Evolutionary conservation across 2,888 invertebrate species (phyloP), one percentile per base, ranked within the genome.

Genomic region (Agrotis ipsilon): DNA sequence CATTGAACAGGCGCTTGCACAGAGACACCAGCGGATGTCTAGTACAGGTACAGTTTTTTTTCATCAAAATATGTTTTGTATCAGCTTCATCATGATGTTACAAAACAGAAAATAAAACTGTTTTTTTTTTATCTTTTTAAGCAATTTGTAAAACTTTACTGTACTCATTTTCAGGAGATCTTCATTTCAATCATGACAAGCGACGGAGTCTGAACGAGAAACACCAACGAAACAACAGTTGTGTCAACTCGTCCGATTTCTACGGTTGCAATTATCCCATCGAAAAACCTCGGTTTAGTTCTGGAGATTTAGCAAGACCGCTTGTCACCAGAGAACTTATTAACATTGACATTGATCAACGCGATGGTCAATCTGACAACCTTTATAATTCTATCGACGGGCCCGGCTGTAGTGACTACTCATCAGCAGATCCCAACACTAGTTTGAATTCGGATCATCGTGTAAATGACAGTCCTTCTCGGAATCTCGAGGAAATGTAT

Each of bases 401-500:
- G 4, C 91, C 93, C 13, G 91, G 88, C 2, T 91, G 90, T 71
- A 92, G 91, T 63, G 92, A 93, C 67, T 93, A 94, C 64, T 91
- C 92, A 0, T 92, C 92, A 5, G 90, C 93, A 1, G 94, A 94
- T 6, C 89, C 92, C 9, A 92, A 92, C 78, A 88, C 86, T 46
- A 93, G 88, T 87, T 84, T 88, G 59, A 90, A 87, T 69, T 91
- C 90, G 62, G 96, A 93, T 83, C 93, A 91, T 88, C 94, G 94
- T 88, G 92, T 90, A 85, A 95, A 90, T 70, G 97, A 95, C 58
- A 97, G 97, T 87, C 97, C 97, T 1, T 96, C 97, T 27, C 97
- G 97, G 79, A 98, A 98, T 83, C 94, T 98, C n/a, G 98, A 98
- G 85, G 98, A 98, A 86, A 98, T 98, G 97, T 98, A 98, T 91